Conservation (phyloP, 1,140 invertebrate genomes). For the Aphelinus atriplicis region DNA sequence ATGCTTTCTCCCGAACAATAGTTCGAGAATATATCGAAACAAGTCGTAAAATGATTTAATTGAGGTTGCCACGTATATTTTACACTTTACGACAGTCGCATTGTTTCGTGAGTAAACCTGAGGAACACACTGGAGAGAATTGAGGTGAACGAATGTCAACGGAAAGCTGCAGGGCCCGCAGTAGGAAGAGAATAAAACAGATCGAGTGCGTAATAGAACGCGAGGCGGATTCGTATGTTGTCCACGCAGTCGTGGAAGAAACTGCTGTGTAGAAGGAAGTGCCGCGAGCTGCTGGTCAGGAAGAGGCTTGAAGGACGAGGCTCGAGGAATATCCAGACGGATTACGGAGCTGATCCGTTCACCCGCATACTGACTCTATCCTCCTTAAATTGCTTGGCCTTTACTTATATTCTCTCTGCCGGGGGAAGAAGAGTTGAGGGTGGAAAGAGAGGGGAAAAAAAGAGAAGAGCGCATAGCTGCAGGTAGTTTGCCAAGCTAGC, state of each 20-base stretch:
- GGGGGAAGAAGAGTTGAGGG: neutral
- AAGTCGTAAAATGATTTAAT: too few species aligned
- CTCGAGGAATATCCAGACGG: slow-evolving; percentile 1
- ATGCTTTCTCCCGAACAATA: too few species aligned
- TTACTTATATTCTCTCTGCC: slow-evolving; percentile 8
- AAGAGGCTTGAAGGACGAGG: slow-evolving; percentile 5
- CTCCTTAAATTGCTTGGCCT: slow-evolving; percentile 33
- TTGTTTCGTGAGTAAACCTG: too few species aligned
- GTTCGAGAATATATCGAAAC: too few species aligned
- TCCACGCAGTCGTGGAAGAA: too few species aligned
- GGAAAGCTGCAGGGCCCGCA: too few species aligned
- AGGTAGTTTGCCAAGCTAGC: neutral
- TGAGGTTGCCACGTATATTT: too few species aligned
- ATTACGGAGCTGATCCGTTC: slow-evolving; percentile 28
- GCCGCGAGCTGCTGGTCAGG: neutral
- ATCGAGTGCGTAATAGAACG: neutral
- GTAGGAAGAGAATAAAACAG: neutral
- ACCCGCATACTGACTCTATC: slow-evolving; percentile 18
- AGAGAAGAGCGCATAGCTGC: neutral
- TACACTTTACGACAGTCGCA: too few species aligned
- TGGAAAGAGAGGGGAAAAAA: neutral
- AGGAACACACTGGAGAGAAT: too few species aligned
- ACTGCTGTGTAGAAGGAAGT: neutral
- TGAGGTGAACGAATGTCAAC: too few species aligned
- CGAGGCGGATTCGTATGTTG: neutral